Percentiles rank a stretch among this genome's conserved stretches.
These are phyloP conservation scores for Notarius quadriscutis DNA, from an alignment of 2,113 vertebrate species.

Conservation along the genomic window DNA sequence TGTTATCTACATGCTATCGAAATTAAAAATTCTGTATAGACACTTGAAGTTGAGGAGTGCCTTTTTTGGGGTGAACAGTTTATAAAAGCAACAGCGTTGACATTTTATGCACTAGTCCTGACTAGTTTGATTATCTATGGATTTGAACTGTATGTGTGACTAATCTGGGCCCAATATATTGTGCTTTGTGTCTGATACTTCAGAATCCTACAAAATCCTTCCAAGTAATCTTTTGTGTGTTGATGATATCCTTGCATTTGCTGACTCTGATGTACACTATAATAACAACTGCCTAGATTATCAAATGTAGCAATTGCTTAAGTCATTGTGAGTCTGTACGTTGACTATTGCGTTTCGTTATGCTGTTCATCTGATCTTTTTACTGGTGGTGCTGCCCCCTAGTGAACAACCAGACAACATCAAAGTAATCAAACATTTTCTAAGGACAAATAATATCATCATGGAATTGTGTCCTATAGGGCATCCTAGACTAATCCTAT, in stretches of 20 bases:
- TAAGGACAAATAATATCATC: neutral
- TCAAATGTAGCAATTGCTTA: neutral
- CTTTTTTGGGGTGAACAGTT: neutral
- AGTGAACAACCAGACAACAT: constrained; percentile 5
- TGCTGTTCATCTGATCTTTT: neutral
- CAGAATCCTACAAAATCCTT: neutral
- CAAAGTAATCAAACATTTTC: neutral
- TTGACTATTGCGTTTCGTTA: neutral
- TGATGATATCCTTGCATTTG: neutral
- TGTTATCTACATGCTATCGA: constrained; percentile 74
- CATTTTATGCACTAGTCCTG: neutral
- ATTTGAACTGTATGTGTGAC: neutral
- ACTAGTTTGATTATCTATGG: neutral
- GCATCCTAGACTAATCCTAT: neutral
- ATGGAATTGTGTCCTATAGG: neutral
- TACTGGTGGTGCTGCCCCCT: neutral
- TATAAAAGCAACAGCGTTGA: neutral
- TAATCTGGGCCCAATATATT: neutral
- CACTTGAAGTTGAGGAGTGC: constrained; percentile 35
- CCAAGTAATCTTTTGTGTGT: neutral
- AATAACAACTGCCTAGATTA: neutral
- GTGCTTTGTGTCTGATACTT: neutral
- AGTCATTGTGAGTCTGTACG: neutral
- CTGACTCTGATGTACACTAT: neutral
- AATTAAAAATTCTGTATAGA: constrained; percentile 68